Base-by-base conservation (phyloP, 2,113 vertebrate genomes). In the Chaetura pelagica region DNA sequence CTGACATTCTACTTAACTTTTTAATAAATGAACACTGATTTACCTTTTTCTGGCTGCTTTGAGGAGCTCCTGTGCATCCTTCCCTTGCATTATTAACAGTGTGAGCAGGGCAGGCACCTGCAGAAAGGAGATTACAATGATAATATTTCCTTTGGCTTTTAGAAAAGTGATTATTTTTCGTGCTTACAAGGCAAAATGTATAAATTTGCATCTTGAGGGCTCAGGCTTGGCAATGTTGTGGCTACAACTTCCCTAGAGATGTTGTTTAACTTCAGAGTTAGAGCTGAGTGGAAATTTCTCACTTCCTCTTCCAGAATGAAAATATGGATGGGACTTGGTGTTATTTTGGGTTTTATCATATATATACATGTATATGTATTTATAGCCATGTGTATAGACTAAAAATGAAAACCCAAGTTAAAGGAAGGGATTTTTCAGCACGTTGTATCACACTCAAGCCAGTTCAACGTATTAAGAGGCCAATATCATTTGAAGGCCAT, bases 211-310 rank as follows among this genome's bases (percentile, higher is more conserved):
- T 88, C 52, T 73, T 27, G 10, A 55, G 63, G 72, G 35, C 38
- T 26, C 46, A 5, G 61, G 21, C 10, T 14, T 54, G 79, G 82
- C 30, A 40, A 34, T 51, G 76, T 59, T 82, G 69, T 35, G 77
- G 48, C 51, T 81, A 27, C 22, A 92, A 71, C 88, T 90, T 94
- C 88, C 83, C 55, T 17, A 42, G 92, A 90, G 83, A 59, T 52
- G 59, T 93, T 91, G 75, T 75, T 48, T 49, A 80, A 90, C 63
- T 67, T 27, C 59, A 27, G 32, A 34, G 32, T 63, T 32, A 75
- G 77, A 76, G 87, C 69, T 58, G 71, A 89, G 74, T 79, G 78
- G 95, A 85, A 93, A 66, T 30, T 55, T 95, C 94, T 91, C 71
- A 38, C 82, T 96, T 94, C 94, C 80, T 69, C 73, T 91, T 89